phyloP scores from a whole-genome alignment of 1,140 invertebrate species.

The Drosophila azteca region DNA sequence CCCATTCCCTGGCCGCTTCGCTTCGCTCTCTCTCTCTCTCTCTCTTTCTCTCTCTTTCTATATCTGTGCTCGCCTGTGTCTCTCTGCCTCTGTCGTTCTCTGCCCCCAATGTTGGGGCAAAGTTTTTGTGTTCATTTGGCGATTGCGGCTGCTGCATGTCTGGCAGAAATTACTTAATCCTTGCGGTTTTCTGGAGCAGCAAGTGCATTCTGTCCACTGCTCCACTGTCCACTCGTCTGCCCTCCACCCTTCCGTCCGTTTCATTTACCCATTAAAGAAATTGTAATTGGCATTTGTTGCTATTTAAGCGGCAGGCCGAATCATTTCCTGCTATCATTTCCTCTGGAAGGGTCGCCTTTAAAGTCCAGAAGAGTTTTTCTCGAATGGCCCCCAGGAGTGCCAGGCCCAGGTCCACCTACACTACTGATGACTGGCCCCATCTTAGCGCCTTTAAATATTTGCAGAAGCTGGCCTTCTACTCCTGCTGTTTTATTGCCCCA shows the following conservation, averaged over 20 bases:
- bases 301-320: constrained; percentile 64
- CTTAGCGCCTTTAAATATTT: constrained; percentile 76
- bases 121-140: constrained; percentile 82
- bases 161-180: constrained; percentile 82
- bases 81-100: neutral
- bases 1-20: constrained; percentile 8
- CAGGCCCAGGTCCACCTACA: constrained; percentile 3
- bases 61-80: neutral
- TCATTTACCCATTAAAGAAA: constrained; percentile 64
- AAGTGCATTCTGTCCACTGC: constrained; percentile 45
- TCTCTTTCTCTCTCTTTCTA: constrained; percentile 1
- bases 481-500: constrained; percentile 66
- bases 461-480: constrained; percentile 32
- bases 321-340: constrained; percentile 49
- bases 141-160: constrained; percentile 81
- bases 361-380: constrained; percentile 21
- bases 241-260: neutral
- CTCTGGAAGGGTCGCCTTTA: constrained; percentile 36
- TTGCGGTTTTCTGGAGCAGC: constrained; percentile 74
- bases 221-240: neutral
- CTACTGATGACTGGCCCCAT: constrained; percentile 26
- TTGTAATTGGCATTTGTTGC: constrained; percentile 79
- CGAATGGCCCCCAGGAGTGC: constrained; percentile 29
- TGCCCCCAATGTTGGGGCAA: constrained; percentile 42
- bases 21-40: neutral